These are phyloP conservation scores for Lophotis ruficrista DNA, from an alignment of 2,113 vertebrate species.

Conservation along the genomic window DNA sequence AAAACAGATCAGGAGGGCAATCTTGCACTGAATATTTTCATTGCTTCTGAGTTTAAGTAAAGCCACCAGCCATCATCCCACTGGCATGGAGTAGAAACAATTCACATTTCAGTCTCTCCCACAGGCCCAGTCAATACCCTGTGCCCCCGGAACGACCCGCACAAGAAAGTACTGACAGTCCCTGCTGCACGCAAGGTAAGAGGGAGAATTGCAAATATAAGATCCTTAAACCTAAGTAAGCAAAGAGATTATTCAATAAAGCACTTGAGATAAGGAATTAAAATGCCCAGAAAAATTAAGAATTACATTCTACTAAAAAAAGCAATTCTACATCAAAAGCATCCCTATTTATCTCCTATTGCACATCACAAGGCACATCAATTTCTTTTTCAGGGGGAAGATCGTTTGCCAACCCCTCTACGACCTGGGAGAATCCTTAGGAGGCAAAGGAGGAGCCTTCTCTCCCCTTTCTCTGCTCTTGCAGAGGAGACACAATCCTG, in stretches of 20 bases:
- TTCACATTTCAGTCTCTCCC: neutral
- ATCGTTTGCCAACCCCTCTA: neutral
- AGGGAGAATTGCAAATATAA: neutral
- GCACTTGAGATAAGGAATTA: neutral
- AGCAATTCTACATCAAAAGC: too few species aligned
- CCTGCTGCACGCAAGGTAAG: neutral
- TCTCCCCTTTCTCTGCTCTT: neutral
- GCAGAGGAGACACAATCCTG: neutral
- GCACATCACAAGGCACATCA: neutral
- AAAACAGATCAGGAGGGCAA: neutral
- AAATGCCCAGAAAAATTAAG: neutral
- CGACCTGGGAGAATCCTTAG: neutral
- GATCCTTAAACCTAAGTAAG: neutral
- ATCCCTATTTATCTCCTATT: neutral
- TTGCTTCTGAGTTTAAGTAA: neutral
- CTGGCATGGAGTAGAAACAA: fast-evolving
- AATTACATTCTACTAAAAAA: neutral
- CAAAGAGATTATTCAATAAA: neutral
- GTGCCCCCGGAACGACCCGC: neutral
- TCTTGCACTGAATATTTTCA: neutral
- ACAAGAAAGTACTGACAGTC: neutral
- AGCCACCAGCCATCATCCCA: neutral
- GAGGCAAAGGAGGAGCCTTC: neutral
- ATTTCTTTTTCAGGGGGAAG: neutral
- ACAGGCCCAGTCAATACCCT: neutral